Evolutionary conservation across 1,140 invertebrate species (phyloP).

Genomic region (Ericerus pela): DNA sequence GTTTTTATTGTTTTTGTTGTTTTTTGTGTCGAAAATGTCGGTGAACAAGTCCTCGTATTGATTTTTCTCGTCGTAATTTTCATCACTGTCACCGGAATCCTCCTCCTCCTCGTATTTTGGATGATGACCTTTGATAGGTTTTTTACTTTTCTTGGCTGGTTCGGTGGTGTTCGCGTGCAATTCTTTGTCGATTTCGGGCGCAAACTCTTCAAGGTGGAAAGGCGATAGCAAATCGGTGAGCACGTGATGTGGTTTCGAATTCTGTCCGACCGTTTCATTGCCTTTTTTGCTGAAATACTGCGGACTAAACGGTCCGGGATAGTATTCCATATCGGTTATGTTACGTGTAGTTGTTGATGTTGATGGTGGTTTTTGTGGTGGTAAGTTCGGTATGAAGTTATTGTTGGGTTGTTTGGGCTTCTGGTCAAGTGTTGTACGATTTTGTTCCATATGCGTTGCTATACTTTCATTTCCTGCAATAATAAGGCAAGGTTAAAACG

Average conservation of each 20-base stretch:
- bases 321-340: slow-evolving; percentile 6
- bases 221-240: slow-evolving; percentile 14
- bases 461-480: slow-evolving; percentile 5
- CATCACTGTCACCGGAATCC: background rate
- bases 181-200: slow-evolving; percentile 14
- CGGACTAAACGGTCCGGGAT: slow-evolving; percentile 2
- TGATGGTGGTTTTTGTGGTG: background rate
- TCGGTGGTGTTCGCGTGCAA: background rate
- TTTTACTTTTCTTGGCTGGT: background rate
- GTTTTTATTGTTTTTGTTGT: slow-evolving; percentile 1
- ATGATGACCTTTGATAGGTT: background rate
- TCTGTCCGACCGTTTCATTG: background rate
- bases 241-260: background rate
- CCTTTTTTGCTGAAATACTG: slow-evolving; percentile 12
- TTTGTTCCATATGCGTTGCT: background rate
- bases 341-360: background rate
- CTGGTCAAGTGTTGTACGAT: background rate
- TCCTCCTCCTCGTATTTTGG: background rate
- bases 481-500: background rate
- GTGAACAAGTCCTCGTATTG: slow-evolving; percentile 4
- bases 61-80: slow-evolving; percentile 6
- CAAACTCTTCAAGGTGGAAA: slow-evolving; percentile 14
- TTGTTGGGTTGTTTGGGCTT: background rate
- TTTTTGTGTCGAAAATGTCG: background rate
- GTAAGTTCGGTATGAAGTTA: background rate